These are phyloP conservation scores for Miltochrista miniata DNA, from an alignment of 2,888 invertebrate genomes.

Conservation along the genomic window DNA sequence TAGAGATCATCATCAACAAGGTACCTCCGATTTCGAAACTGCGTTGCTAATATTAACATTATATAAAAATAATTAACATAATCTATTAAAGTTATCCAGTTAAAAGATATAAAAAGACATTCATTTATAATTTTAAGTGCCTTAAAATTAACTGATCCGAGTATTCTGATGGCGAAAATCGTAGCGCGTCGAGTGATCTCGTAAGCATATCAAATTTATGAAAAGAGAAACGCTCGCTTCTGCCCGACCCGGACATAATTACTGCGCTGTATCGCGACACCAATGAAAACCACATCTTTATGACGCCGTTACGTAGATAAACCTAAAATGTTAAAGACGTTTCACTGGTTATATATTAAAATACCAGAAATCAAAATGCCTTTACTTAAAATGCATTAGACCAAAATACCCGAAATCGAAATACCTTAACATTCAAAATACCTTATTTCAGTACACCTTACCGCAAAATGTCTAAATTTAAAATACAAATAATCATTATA, in stretches of 20 bases:
- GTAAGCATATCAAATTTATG: slow-evolving; percentile 53
- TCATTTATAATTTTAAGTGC: background rate
- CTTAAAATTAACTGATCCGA: slow-evolving; percentile 4
- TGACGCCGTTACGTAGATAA: slow-evolving; percentile 62
- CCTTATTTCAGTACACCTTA: too few species aligned
- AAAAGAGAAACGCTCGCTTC: slow-evolving; percentile 51
- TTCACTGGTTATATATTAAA: too few species aligned
- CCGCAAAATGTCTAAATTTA: too few species aligned
- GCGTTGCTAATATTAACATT: background rate
- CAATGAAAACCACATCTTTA: slow-evolving; percentile 71
- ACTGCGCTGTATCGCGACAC: slow-evolving; percentile 57
- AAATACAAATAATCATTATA: too few species aligned
- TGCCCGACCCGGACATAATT: slow-evolving; percentile 50
- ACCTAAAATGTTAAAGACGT: slow-evolving; percentile 63
- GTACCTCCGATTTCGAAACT: background rate
- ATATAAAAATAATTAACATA: background rate
- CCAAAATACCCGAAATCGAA: too few species aligned
- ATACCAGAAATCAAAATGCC: too few species aligned
- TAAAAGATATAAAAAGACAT: background rate
- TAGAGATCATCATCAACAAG: background rate
- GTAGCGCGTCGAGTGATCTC: slow-evolving; percentile 19
- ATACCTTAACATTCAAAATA: too few species aligned
- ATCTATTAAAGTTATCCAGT: background rate
- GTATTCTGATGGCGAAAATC: slow-evolving; percentile 32
- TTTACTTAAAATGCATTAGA: too few species aligned